Evolutionary conservation across 2,113 vertebrate genomes (phyloP).

Genomic region (Uropsilus gracilis): DNA sequence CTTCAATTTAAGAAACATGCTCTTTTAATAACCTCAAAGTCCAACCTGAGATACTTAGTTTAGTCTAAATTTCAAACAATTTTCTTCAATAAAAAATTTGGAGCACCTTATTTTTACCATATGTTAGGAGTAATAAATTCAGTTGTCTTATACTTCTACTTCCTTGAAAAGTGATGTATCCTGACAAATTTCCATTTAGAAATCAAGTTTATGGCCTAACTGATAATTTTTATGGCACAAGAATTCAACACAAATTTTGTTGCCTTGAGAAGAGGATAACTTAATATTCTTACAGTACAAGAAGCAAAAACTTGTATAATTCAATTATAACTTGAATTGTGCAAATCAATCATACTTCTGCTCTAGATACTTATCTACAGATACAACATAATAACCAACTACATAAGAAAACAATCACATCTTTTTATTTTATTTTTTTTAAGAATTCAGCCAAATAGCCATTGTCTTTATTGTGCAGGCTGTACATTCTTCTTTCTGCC

Average conservation of each 20-base stretch:
- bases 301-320: neutral
- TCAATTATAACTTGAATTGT: too few relatives aligned
- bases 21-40: neutral
- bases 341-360: neutral
- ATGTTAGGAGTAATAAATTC: neutral
- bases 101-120: neutral
- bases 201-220: neutral
- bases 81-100: neutral
- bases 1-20: neutral
- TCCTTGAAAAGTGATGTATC: neutral
- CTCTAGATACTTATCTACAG: neutral
- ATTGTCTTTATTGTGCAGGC: neutral
- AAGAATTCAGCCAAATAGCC: neutral
- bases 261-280: neutral
- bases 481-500: neutral
- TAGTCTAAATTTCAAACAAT: neutral
- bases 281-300: neutral
- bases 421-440: too few relatives aligned
- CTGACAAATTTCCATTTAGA: neutral
- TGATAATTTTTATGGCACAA: neutral
- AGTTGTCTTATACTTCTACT: neutral
- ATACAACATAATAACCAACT: neutral
- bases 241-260: neutral
- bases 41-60: neutral
- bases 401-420: constrained; percentile 10